Evolutionary conservation across 2,797 vertebrate genomes (phyloP).

Genomic region (Botia kubotai): DNA sequence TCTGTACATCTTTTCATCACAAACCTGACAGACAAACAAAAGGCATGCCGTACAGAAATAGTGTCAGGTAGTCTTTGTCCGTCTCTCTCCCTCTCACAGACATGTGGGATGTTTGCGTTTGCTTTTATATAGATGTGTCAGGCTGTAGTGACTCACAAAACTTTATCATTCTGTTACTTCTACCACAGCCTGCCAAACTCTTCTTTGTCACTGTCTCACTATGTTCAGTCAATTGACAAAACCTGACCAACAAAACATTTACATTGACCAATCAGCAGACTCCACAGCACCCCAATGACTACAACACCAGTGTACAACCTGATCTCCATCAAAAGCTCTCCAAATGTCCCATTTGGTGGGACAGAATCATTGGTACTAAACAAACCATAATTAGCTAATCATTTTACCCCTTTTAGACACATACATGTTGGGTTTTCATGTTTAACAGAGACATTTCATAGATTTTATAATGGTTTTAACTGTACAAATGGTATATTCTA

Average conservation of each 20-base stretch:
- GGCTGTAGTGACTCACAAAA: slow-evolving; percentile 3
- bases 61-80: slow-evolving; percentile 1
- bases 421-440: not conserved
- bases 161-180: not conserved
- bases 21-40: not conserved
- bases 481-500: no score
- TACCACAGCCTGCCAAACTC: not conserved
- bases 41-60: not conserved
- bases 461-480: no score
- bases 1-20: slow-evolving; percentile 19
- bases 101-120: not conserved
- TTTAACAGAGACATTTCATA: no score
- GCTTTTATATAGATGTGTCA: not conserved
- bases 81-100: slow-evolving; percentile 11
- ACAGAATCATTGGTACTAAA: not conserved
- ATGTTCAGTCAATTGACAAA: not conserved
- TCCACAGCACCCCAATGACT: not conserved
- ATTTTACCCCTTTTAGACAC: not conserved
- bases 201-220: no score
- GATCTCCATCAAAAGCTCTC: not conserved
- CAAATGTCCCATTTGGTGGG: not conserved
- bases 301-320: not conserved
- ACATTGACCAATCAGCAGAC: not conserved
- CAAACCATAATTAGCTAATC: not conserved
- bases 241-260: not conserved